Evolutionary conservation across 2,797 vertebrate species (phyloP).

Genomic region (Valencia hispanica): DNA sequence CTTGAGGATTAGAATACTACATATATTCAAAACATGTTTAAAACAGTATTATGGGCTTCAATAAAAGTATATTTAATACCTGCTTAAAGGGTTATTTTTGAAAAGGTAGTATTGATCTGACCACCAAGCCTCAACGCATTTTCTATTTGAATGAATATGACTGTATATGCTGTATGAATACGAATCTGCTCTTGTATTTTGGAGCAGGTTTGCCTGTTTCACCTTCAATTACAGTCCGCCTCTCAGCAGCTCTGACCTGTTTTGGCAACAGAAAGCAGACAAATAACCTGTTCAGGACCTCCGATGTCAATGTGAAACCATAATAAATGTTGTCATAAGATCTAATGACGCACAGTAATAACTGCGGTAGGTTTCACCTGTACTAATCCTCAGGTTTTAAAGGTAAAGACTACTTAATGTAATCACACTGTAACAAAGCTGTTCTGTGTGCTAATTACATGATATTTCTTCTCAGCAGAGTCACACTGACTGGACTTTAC

Average conservation of each 20-base stretch:
- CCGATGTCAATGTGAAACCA: not conserved
- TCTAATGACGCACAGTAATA: not conserved
- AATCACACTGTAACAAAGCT: constrained; percentile 4
- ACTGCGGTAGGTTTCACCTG: not conserved
- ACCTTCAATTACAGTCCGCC: not conserved
- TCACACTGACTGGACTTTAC: constrained; percentile 40
- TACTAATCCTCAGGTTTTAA: not conserved
- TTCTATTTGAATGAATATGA: too few species aligned
- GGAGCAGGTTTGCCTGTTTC: not conserved
- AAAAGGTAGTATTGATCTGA: too few species aligned
- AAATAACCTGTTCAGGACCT: not conserved
- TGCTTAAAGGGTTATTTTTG: too few species aligned
- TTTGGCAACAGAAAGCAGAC: constrained; percentile 3
- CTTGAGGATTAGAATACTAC: too few species aligned
- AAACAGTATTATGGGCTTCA: too few species aligned
- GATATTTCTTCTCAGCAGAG: not conserved
- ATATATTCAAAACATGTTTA: too few species aligned
- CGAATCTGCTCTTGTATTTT: not conserved
- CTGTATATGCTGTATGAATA: not conserved
- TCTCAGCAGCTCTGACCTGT: not conserved
- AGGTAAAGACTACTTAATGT: not conserved
- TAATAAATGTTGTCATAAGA: not conserved
- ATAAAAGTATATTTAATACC: too few species aligned
- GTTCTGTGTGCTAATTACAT: constrained; percentile 11
- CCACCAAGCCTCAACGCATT: too few species aligned